Base-by-base conservation (phyloP, 2,888 invertebrate species). In the Athripsodes cinereus region DNA sequence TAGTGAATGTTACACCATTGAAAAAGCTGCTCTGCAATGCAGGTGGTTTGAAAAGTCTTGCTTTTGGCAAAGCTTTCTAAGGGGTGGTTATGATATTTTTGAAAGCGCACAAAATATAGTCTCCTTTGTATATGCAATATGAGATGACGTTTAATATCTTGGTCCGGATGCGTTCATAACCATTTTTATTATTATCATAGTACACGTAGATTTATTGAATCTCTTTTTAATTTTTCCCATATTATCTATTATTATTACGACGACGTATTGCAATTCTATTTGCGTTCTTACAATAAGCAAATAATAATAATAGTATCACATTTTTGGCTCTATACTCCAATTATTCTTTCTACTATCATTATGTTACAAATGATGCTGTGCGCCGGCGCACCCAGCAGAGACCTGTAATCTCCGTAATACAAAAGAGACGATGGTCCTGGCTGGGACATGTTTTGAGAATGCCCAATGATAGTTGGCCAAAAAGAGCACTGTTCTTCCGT, bases 51-150 rank as follows among this genome's bases (percentile, higher is more conserved):
- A 35, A 54, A 52, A 55, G 62, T 60, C 62, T 55, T 47, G 53
- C 57, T 64, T 64, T 62, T 62, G 64, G 62, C 62, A 64, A 57
- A 57, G 62, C 49, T 47, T 53, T 22, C 19, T 40, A 40, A 50
- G 61, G 61, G 40, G 40, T 53, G 52, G 59, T 59, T 60, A 59
- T 64, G 61, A 64, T 64, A 64, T 64, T 64, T 62, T 60, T 61
- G 59, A 59, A 64, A 59, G 62, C 40, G 55, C 26, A 50, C 57
- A 61, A 58, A 52, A 51, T 58, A 58, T 58, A 52, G 52, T 48
- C 51, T 50, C 55, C 46, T 59, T 63, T 61, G 57, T 61, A 60
- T 61, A 61, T 60, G 63, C 59, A 60, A 58, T 57, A 54, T 53
- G 55, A 53, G 55, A 53, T 61, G 61, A 63, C 61, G 50, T 63